Conservation (phyloP, 2,797 vertebrate species). For the Microhierax caerulescens region DNA sequence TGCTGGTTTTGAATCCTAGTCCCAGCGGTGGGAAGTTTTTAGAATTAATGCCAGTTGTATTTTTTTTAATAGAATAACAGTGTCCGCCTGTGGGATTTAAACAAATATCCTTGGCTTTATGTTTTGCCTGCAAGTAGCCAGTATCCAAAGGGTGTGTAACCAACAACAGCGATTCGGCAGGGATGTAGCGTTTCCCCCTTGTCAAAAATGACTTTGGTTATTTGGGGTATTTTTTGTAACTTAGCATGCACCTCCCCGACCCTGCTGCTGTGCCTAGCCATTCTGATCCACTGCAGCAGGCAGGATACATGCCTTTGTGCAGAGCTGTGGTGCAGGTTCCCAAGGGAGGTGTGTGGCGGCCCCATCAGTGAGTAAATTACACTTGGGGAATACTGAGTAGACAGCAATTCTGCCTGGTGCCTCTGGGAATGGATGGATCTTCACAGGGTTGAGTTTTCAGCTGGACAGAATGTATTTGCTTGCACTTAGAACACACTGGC, state of each 20-base stretch:
- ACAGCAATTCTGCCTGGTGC: background rate
- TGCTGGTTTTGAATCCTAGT: conserved; percentile 52
- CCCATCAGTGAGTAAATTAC: background rate
- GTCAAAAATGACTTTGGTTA: background rate
- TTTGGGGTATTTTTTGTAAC: background rate
- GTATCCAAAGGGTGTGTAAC: background rate
- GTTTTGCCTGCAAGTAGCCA: conserved; percentile 1
- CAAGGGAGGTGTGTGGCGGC: background rate
- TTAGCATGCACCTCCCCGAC: fast-evolving
- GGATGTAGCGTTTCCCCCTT: background rate
- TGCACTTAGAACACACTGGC: fast-evolving
- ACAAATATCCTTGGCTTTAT: conserved; percentile 36
- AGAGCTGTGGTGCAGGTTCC: background rate
- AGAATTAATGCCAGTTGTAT: conserved; percentile 58
- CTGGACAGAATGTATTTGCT: background rate
- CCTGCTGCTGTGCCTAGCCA: background rate
- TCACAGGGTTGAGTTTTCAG: background rate
- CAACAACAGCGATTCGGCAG: background rate
- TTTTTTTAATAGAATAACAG: conserved; percentile 37
- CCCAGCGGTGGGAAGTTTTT: conserved; percentile 61
- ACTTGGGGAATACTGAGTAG: background rate
- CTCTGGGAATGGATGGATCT: background rate
- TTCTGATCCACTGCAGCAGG: background rate
- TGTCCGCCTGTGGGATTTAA: conserved; percentile 47
- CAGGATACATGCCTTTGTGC: fast-evolving